Evolutionary conservation across 2,113 vertebrate genomes (phyloP), one percentile per base, ranked within the genome.

Genomic region (Mohoua ochrocephala): DNA sequence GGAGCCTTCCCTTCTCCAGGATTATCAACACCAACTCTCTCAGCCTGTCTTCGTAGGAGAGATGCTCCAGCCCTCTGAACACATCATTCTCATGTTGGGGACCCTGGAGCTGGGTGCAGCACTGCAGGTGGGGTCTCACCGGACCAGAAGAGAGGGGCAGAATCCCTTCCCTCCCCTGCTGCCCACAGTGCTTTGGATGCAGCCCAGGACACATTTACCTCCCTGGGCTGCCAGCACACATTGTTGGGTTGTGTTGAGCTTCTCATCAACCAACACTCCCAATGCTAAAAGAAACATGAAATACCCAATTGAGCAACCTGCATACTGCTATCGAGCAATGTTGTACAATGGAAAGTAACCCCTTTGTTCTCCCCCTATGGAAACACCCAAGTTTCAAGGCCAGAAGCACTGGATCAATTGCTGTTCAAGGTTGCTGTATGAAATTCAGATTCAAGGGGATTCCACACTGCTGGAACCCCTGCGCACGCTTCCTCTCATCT

Each of bases 401-500:
- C 79, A 90, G 86, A 69, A 87, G 76, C 63, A 47, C 37, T 50
- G 49, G n/a, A 89, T 70, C 83, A 75, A 49, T 53, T 54, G 50
- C 49, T 92, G 31, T 57, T 75, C 41, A 83, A 85, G 47, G 70
- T 0, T 80, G 63, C 27, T 47, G 23, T 35, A 35, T n/a, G 64
- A 85, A 86, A 86, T 73, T 84, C 28, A 78, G 74, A 57, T 54
- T 82, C 71, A 39, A n/a, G 68, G 60, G 54, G 75, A 70, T 78
- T 84, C 65, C 41, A n/a, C 23, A 5, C 59, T 82, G 50, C 76
- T 60, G 54, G n/a, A 87, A 64, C 15, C 37, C 33, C 57, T 44
- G 35, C 0, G 1, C 4, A 22, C 1, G 0, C 14, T 52, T 73
- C 17, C 42, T 85, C 77, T 75, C 39, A 67, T 65, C 64, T 56